Evolutionary conservation across 53 echinoderm and acorn worm genomes (phyloP).

Genomic region (Pentamera pediparva): DNA sequence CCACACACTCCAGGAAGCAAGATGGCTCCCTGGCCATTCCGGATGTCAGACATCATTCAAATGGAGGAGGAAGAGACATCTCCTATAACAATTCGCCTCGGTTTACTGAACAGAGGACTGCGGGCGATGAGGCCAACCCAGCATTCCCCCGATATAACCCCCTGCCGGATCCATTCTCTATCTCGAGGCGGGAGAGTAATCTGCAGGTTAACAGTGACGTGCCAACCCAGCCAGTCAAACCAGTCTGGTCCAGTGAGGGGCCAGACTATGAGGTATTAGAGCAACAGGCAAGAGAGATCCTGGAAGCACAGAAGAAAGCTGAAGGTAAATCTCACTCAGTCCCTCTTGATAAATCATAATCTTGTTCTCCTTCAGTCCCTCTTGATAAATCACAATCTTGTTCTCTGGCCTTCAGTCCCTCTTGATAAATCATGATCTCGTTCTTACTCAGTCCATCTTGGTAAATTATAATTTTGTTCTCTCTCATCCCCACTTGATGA

Average conservation of each 20-base stretch:
- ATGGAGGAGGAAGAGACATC: not conserved
- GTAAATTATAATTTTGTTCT: no score
- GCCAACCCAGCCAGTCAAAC: constrained; percentile 3
- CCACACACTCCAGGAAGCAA: not conserved
- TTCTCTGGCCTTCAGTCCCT: no score
- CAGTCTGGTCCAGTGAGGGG: constrained; percentile 45
- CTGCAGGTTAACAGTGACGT: constrained; percentile 11
- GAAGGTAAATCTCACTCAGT: constrained; percentile 36
- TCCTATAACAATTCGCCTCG: not conserved
- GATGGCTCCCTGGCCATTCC: constrained; percentile 1
- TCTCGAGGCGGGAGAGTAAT: constrained; percentile 15
- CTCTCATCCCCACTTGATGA: no score
- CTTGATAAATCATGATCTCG: no score
- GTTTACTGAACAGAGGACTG: not conserved
- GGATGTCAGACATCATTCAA: not conserved
- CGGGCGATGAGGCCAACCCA: not conserved
- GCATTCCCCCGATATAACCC: constrained; percentile 24
- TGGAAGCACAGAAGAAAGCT: constrained; percentile 73
- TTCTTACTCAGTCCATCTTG: no score
- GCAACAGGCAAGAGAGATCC: constrained; percentile 77
- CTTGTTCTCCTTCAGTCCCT: no score
- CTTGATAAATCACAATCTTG: no score
- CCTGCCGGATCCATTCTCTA: constrained; percentile 21
- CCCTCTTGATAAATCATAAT: no score
- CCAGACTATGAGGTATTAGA: constrained; percentile 78